Conservation (phyloP, 1,140 invertebrate genomes). For the Drosophila kurseongensis region DNA sequence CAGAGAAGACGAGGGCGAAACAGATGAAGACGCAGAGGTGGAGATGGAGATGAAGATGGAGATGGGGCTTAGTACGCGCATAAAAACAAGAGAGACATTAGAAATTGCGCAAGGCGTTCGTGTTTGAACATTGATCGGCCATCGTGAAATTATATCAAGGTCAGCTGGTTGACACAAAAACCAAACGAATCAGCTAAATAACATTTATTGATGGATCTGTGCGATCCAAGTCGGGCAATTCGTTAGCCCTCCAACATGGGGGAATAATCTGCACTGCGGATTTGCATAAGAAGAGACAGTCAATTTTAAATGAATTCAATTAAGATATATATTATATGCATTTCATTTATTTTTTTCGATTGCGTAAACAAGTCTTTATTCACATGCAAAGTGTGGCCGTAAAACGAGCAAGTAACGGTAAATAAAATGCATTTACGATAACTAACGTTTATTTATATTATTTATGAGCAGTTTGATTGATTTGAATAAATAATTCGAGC, state of each 20-base stretch:
- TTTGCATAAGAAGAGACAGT: conserved; percentile 43
- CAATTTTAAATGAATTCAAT: conserved; percentile 42
- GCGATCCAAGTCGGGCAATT: conserved; percentile 47
- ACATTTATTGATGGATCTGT: conserved; percentile 79
- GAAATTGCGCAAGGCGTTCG: conserved; percentile 68
- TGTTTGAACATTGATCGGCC: conserved; percentile 59
- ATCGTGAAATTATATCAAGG: conserved; percentile 79
- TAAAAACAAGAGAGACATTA: conserved; percentile 71
- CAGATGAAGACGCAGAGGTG: conserved; percentile 30
- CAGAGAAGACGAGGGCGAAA: conserved; percentile 4
- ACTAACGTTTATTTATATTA: conserved; percentile 6
- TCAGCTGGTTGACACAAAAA: conserved; percentile 74
- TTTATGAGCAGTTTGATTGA: conserved; percentile 39
- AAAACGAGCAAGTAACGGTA: conserved; percentile 30
- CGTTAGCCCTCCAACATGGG: conserved; percentile 14
- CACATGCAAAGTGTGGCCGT: conserved; percentile 46
- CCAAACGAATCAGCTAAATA: conserved; percentile 75
- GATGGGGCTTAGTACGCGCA: conserved; percentile 73
- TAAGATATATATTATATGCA: conserved; percentile 21
- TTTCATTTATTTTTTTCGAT: conserved; percentile 37
- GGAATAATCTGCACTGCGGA: conserved; percentile 41
- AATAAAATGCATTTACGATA: conserved; percentile 44
- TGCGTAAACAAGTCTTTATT: conserved; percentile 32
- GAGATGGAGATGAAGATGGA: conserved; percentile 15
- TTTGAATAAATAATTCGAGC: conserved; percentile 8